phyloP scores from a whole-genome alignment of 2,888 invertebrate genomes.

The Notodonta ziczac region DNA sequence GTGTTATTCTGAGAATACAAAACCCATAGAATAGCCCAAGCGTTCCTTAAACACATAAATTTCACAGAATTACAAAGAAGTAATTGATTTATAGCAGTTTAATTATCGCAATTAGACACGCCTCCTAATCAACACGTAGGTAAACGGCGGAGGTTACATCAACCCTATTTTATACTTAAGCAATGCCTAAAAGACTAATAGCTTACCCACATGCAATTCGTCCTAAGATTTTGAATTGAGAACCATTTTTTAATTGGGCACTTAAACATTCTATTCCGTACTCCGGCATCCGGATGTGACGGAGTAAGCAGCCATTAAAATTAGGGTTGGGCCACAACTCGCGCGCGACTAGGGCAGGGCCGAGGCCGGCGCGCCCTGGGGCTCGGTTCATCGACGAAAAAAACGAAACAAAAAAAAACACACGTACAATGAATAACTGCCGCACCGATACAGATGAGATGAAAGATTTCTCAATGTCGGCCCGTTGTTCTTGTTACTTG shows the following conservation, averaged over 20 bases:
- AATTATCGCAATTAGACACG: slow-evolving; percentile 75
- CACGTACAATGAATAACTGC: slow-evolving; percentile 70
- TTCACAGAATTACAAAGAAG: slow-evolving; percentile 46
- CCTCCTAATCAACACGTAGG: slow-evolving; percentile 49
- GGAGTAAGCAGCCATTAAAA: slow-evolving; percentile 82
- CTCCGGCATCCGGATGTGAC: slow-evolving; percentile 75
- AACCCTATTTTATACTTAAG: background rate
- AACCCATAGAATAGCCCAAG: slow-evolving; percentile 21
- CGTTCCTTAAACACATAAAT: slow-evolving; percentile 28
- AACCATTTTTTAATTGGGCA: background rate
- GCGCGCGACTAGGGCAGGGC: slow-evolving; percentile 78
- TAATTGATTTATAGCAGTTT: slow-evolving; percentile 70
- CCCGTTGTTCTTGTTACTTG: slow-evolving; percentile 73
- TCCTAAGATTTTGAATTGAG: background rate
- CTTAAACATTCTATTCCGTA: slow-evolving; percentile 58
- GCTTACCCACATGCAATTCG: background rate
- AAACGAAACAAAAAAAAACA: slow-evolving; percentile 61
- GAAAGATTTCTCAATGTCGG: slow-evolving; percentile 79
- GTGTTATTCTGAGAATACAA: slow-evolving; percentile 32
- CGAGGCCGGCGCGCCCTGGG: slow-evolving; percentile 67
- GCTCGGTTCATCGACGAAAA: slow-evolving; percentile 60
- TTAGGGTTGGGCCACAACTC: slow-evolving; percentile 82
- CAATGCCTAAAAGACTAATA: background rate
- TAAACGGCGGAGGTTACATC: slow-evolving; percentile 25
- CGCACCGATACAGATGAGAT: slow-evolving; percentile 76